Evolutionary conservation across 2,888 invertebrate species (phyloP), one percentile per base, ranked within the genome.

Genomic region (Amiota minor): DNA sequence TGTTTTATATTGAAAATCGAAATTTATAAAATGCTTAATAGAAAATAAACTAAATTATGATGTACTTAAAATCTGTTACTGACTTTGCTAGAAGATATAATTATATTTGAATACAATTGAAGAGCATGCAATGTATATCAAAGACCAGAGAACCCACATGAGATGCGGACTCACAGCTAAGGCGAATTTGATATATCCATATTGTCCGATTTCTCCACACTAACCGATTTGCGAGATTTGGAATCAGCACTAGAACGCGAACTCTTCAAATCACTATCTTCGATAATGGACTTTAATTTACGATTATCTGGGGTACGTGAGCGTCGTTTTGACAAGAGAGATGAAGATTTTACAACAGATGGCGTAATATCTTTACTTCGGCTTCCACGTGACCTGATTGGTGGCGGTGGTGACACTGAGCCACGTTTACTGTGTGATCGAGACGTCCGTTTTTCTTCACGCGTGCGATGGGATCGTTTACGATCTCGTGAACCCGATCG

Each of bases 121-220:
- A 62, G 16, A 62, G 62, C 45, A 45, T 59, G 9, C 18, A 18
- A 59, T 23, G 18, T 20, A 10, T 59, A 59, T 59, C 23, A 59
- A 11, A 20, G 18, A 23, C 11, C 11, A 20, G 46, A 53, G 12
- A n/a, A 12, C 3, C 12, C 53, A 12, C 3, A n/a, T 53, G 6
- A 53, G n/a, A 10, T 1, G 11, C 12, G 50, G 12, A n/a, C 50
- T 11, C n/a, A 12, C n/a, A 67, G 78, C 89, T 91, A 94, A 72
- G 95, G 95, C 74, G 94, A 94, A 89, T 94, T 94, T 16, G 94
- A 94, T 89, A 95, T 95, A 88, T 95, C 95, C 95, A 95, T 94
- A 87, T 94, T 94, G 88, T 94, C 94, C 1, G 93, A 89, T 82
- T 92, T 92, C 80, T 92, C 92, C 8, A 77, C 91, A 80, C 89